Evolutionary conservation across 2,888 invertebrate species (phyloP), one percentile per base, ranked within the genome.

Genomic region (Ochropleura leucogaster): DNA sequence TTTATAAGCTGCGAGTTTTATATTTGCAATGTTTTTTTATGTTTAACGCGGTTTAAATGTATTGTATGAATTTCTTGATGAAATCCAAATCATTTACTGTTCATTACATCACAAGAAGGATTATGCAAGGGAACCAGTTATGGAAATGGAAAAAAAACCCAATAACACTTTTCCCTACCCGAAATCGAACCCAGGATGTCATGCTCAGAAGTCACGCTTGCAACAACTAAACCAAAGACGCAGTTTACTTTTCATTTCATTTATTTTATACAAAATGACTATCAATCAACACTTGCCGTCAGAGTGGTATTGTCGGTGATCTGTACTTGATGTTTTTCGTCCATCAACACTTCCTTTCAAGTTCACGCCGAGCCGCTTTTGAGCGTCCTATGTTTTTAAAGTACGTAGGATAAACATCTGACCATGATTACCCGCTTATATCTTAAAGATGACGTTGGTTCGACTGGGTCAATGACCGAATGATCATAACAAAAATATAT

Each of bases 301-400:
- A 68, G n/a, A 30, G 16, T 3, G 8, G 14, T 40, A 53, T 53
- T 51, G 63, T 59, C 16, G 75, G 51, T n/a, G 30, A 64, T 64
- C 12, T 18, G 59, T 68, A 30, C 55, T 63, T 12, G 51, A 42
- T 40, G 82, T 9, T 55, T 79, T 51, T 46, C 49, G n/a, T 81
- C 82, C 4, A 59, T 81, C 76, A 8, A 12, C 82, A 81, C 68
- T 46, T 75, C 14, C 47, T 76, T 81, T 67, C 53, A 75, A 30
- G 30, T 64, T 53, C 16, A 42, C 51, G 40, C 72, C 30, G n/a
- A n/a, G 46, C 62, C 53, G 60, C 53, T 49, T 44, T 8, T 40
- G 5, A 20, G 4, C 80, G 44, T 51, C n/a, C 49, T n/a, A 12
- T 55, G 62, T 76, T 62, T 76, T 55, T 44, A 40, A 42, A 30